Evolutionary conservation across 1,140 invertebrate species (phyloP), one percentile per base, ranked within the genome.

Genomic region (Drosophila repleta): DNA sequence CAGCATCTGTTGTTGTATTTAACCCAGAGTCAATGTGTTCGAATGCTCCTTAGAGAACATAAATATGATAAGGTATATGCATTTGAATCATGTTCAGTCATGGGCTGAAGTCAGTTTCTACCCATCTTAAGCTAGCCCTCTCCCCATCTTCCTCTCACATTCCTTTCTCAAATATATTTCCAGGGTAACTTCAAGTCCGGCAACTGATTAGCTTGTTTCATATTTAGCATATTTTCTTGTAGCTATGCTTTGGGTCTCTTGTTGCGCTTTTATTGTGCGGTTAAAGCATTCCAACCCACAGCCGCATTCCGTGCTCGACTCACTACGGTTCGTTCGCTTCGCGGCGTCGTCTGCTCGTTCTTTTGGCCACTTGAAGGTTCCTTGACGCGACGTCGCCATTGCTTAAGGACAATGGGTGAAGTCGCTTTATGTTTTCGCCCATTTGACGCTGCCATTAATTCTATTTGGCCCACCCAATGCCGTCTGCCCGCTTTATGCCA

Each of bases 261-360:
- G 82, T 85, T 85, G 82, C 78, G 74, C 82, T 78, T 87, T 88
- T 88, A 69, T 77, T 78, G 62, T 78, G 83, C 46, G 78, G 70
- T 77, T 75, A 72, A 85, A 63, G 64, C 74, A 74, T 67, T 71
- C 39, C 51, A 48, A 24, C 46, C 29, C 45, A 20, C 20, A 71
- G 56, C 20, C 18, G 21, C 20, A 24, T n/a, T 17, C 15, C 21
- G 4, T 29, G 11, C 55, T 43, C 26, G 24, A 24, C 39, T 57
- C 15, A 29, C 17, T 4, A 29, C 37, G 5, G 37, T 11, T 24
- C 37, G 13, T 52, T 32, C 48, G 20, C 48, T 26, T 29, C 24
- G 35, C 13, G 18, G 15, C 20, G 53, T 11, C 53, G 53, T 7
- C 53, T 45, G 55, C 8, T 15, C 2, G 39, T 43, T 45, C 20